These are phyloP conservation scores for Tiliacea citrago DNA, from an alignment of 2,888 invertebrate genomes.

Conservation along the genomic window DNA sequence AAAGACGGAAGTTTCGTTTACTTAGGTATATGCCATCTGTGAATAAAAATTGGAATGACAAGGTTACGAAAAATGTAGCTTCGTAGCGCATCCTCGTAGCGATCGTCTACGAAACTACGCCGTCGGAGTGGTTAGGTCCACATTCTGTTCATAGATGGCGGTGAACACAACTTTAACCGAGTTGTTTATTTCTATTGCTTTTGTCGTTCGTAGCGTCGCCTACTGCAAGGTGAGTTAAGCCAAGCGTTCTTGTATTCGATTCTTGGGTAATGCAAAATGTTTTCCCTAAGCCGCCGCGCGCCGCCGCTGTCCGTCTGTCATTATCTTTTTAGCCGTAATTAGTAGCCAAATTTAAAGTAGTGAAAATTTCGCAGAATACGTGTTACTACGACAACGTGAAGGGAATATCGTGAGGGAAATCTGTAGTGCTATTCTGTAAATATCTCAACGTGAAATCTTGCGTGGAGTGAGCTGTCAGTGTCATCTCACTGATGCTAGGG, in stretches of 20 bases:
- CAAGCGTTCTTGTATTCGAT: not conserved
- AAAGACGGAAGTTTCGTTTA: not conserved
- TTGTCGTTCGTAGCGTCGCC: not conserved
- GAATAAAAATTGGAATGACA: not conserved
- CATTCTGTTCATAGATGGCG: slow-evolving; percentile 50
- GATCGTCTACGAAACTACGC: slow-evolving; percentile 22
- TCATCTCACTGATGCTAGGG: too few species aligned
- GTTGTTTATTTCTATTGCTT: not conserved
- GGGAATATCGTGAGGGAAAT: not conserved
- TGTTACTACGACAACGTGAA: not conserved
- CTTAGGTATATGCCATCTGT: slow-evolving; percentile 51
- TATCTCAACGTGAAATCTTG: too few species aligned
- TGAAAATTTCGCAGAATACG: not conserved
- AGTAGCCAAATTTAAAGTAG: too few species aligned
- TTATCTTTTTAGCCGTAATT: not conserved
- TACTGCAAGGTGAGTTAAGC: not conserved
- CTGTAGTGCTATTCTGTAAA: too few species aligned
- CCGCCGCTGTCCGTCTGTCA: not conserved
- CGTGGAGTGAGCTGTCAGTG: too few species aligned
- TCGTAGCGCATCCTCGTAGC: slow-evolving; percentile 46
- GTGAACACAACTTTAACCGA: not conserved
- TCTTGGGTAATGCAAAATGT: not conserved
- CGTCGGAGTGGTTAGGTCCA: not conserved
- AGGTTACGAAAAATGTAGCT: slow-evolving; percentile 1
- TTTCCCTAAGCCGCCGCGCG: too few species aligned